Base-by-base conservation (phyloP, 1,140 invertebrate species). In the Brachionus asplanchnoidis region DNA sequence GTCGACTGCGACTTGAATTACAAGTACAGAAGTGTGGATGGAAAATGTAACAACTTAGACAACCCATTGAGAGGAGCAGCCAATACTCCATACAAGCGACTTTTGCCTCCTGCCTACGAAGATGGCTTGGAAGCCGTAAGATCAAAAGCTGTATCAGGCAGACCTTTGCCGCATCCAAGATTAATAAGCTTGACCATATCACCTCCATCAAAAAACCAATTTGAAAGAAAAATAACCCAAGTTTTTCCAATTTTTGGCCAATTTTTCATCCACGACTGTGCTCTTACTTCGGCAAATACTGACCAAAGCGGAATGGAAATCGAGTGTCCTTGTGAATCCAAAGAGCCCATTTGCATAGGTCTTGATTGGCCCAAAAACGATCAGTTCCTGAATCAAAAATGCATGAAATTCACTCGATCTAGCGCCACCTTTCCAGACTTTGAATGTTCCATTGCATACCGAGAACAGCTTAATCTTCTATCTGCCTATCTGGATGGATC, bases 31-130 rank as follows among this genome's bases (percentile, higher is more conserved):
- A 91, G 91, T 0, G 90, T 92, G 17, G 93, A 95, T 86, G 95
- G 95, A 0, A 92, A 91, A 42, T 96, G 95, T 88, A 96, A 96
- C 88, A 99, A 99, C 89, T 93, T 97, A 0, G 91, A 94, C 42
- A 89, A 94, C 86, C 92, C 93, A 8, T 89, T 89, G 1, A 94
- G 91, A 90, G 95, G 95, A 0, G 92, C 93, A 20, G 92, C 93
- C 4, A 93, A 95, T 90, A 93, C 93, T 20, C 92, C 93, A 3
- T 95, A 93, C 87, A 90, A 93, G 17, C 91, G 95, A 80, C 90
- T 95, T 4, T 87, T 96, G 17, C 92, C 93, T 11, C 92, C 95
- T 0, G 92, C 92, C 86, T 97, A 97, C 89, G 92, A 92, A 60
- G 79, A 82, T 46, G 56, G 32, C 14, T 12, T 82, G 1, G 42